phyloP scores from a whole-genome alignment of 2,888 invertebrate genomes.

The Hydropsyche betteni region DNA sequence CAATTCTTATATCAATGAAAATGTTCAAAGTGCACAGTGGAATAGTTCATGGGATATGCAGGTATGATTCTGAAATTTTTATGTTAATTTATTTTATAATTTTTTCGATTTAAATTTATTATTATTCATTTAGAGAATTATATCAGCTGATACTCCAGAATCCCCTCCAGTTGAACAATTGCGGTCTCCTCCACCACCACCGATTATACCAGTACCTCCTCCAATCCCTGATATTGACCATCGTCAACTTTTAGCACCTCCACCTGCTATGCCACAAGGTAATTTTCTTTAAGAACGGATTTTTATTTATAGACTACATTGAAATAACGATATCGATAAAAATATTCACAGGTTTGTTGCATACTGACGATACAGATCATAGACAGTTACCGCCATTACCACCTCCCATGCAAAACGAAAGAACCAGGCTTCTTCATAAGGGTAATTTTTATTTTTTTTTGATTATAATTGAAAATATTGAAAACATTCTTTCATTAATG shows the following conservation, averaged over 20 bases:
- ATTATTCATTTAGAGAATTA: slow-evolving; percentile 53
- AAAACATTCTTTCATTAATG: neutral
- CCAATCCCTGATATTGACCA: slow-evolving; percentile 44
- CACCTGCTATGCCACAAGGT: slow-evolving; percentile 27
- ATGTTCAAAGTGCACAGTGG: slow-evolving; percentile 48
- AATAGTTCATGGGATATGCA: slow-evolving; percentile 45
- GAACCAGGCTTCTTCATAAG: slow-evolving; percentile 46
- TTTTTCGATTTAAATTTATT: slow-evolving; percentile 14
- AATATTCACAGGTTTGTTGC: slow-evolving; percentile 35
- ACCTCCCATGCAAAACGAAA: slow-evolving; percentile 48
- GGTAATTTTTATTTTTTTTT: slow-evolving; percentile 37
- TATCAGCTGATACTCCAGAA: slow-evolving; percentile 61
- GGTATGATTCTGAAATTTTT: slow-evolving; percentile 39
- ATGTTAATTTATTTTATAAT: slow-evolving; percentile 23
- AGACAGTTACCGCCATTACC: slow-evolving; percentile 57
- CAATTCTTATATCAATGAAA: slow-evolving; percentile 40
- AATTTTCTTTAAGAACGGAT: neutral
- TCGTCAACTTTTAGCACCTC: slow-evolving; percentile 30
- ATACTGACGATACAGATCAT: slow-evolving; percentile 62
- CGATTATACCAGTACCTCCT: slow-evolving; percentile 64
- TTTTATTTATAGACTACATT: neutral
- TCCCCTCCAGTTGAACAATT: slow-evolving; percentile 58
- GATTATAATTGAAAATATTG: too few relatives aligned
- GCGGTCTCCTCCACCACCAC: slow-evolving; percentile 66
- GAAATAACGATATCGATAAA: neutral